A percentile compares a stretch with the other conserved stretches of the same genome.
phyloP scores from a whole-genome alignment of 1,140 invertebrate species.

The Nephila pilipes region DNA sequence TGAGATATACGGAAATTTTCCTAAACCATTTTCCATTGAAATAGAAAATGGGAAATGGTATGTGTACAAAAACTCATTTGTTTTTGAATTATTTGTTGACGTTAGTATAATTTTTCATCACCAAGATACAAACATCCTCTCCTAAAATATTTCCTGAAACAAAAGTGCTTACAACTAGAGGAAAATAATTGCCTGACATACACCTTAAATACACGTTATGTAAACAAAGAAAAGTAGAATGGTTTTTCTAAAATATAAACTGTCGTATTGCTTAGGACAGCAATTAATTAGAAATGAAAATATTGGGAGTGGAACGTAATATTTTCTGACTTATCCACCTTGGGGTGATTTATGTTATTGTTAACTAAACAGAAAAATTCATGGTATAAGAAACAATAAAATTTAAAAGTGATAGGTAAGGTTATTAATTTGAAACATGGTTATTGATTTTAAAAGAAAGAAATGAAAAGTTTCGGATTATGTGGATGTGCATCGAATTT shows the following conservation, averaged over 20 bases:
- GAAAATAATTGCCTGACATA: constrained; percentile 13
- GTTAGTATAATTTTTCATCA: constrained; percentile 54
- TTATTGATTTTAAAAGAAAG: too few species aligned
- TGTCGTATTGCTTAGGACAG: background rate
- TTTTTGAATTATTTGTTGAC: constrained; percentile 55
- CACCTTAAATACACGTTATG: background rate
- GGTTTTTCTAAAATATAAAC: background rate
- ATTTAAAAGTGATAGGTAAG: too few species aligned
- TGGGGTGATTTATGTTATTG: background rate
- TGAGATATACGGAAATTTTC: constrained; percentile 19
- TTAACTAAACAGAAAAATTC: background rate
- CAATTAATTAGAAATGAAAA: background rate
- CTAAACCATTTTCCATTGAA: background rate
- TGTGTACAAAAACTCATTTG: constrained; percentile 18
- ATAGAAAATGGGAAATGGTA: background rate
- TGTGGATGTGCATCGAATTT: too few species aligned
- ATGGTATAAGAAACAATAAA: too few species aligned
- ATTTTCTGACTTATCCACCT: background rate
- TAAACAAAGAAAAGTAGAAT: background rate
- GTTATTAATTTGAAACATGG: too few species aligned
- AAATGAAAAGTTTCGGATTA: too few species aligned
- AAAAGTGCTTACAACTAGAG: background rate
- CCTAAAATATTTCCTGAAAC: background rate
- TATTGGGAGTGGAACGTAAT: background rate
- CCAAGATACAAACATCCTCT: background rate